A percentile compares a stretch with the other conserved stretches of the same genome.
phyloP scores from a whole-genome alignment of 2,797 vertebrate species.

The Eulemur coronatus region DNA sequence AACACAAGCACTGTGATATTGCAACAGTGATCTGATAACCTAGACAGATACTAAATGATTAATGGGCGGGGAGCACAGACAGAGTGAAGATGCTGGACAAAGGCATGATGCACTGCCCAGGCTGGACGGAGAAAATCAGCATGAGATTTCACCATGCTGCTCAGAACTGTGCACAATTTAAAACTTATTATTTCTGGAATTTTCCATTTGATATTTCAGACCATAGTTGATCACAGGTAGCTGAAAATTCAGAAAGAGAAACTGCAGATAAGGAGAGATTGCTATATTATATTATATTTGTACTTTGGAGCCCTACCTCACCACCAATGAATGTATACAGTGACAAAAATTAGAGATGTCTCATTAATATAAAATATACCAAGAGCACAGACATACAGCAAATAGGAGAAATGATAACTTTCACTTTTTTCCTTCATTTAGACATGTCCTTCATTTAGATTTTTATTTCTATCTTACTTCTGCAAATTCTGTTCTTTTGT shows the following conservation, averaged over 20 bases:
- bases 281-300: background rate
- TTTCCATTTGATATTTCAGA: background rate
- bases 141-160: background rate
- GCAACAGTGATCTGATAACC: background rate
- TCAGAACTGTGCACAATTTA: background rate
- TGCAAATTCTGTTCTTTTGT: background rate
- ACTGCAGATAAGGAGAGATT: background rate
- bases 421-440: conserved; percentile 3
- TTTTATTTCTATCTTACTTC: background rate
- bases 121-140: background rate
- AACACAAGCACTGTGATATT: background rate
- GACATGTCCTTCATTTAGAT: background rate
- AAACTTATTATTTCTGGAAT: background rate
- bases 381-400: background rate
- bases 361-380: background rate
- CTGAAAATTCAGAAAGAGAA: background rate
- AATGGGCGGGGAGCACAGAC: background rate
- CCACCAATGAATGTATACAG: background rate
- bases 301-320: background rate
- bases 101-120: too few species aligned
- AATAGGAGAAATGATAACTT: background rate
- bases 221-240: background rate
- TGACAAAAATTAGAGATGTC: background rate
- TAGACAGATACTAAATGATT: background rate
- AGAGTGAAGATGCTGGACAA: background rate